Base-by-base conservation (phyloP, 2,888 invertebrate genomes). In the Cryptus viduatorius region DNA sequence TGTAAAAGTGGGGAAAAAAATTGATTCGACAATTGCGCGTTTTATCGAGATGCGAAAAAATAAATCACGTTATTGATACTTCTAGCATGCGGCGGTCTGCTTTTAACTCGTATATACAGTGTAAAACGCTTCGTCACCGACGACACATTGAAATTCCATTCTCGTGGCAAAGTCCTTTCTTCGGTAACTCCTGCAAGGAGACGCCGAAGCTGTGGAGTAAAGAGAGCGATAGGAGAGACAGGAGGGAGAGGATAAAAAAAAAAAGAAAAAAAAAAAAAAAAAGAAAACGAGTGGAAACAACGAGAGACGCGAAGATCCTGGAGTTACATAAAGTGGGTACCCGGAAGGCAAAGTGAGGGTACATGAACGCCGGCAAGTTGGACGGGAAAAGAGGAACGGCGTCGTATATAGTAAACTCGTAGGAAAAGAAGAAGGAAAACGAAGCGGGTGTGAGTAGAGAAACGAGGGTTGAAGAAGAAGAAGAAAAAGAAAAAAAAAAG, bases 71-170 rank as follows among this genome's bases (percentile, higher is more conserved):
- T 37, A 37, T 37, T 37, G 37, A 37, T 37, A 37, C 37, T 37
- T 37, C 37, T 8, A 37, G 37, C 8, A 1, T 37, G 37, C 1
- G 7, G 4, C 37, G 37, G 37, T 37, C 37, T 37, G 37, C 5
- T 8, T 53, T 53, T 42, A 42, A 14, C n/a, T 46, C 59, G 59
- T 59, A 16, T 53, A 53, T 53, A 71, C 10, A 37, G 37, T 44
- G 68, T 42, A 42, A 72, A 65, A 12, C 19, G 72, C 59, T 73
- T 73, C 46, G 29, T 61, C 73, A 46, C 61, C 61, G 64, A 48
- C 48, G 48, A 77, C 72, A 77, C 86, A 87, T 87, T 87, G 83
- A 86, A 87, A 87, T 87, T 87, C 87, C 84, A 86, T 87, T 86
- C 86, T 79, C 82, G 87, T 84, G 81, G 77, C 46, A 72, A 50